Evolutionary conservation across 2,113 vertebrate genomes (phyloP).

Genomic region (Lanius collurio): DNA sequence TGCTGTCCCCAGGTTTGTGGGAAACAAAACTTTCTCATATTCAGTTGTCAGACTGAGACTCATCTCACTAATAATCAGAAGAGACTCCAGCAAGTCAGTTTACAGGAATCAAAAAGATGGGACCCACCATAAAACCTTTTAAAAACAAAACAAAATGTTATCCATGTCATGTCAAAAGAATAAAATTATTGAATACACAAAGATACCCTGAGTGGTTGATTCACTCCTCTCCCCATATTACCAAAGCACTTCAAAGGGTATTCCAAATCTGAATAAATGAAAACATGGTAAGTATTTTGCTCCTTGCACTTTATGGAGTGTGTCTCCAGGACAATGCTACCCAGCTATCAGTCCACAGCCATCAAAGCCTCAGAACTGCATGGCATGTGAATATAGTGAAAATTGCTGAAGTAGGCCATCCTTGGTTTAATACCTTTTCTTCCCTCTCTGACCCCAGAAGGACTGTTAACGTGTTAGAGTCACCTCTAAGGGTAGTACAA

Average conservation of each 20-base stretch:
- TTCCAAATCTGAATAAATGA: neutral
- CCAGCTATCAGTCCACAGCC: neutral
- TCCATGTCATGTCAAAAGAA: neutral
- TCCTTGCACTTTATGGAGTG: neutral
- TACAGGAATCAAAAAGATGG: neutral
- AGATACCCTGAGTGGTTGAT: neutral
- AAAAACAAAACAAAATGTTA: neutral
- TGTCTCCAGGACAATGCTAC: neutral
- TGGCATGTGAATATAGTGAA: accelerated
- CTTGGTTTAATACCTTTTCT: neutral
- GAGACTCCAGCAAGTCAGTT: neutral
- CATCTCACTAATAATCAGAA: neutral
- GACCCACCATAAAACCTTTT: neutral
- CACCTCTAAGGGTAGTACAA: neutral
- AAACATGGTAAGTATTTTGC: neutral
- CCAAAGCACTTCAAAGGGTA: neutral
- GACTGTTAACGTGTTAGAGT: neutral
- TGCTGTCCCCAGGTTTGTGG: neutral
- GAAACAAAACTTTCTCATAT: neutral
- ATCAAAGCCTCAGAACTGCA: neutral
- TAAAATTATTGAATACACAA: neutral
- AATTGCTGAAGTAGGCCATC: neutral
- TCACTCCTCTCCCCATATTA: neutral
- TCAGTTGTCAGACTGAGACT: neutral
- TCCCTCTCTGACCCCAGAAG: neutral